phyloP scores from a whole-genome alignment of 2,113 vertebrate genomes.

The Bostrychus sinensis region DNA sequence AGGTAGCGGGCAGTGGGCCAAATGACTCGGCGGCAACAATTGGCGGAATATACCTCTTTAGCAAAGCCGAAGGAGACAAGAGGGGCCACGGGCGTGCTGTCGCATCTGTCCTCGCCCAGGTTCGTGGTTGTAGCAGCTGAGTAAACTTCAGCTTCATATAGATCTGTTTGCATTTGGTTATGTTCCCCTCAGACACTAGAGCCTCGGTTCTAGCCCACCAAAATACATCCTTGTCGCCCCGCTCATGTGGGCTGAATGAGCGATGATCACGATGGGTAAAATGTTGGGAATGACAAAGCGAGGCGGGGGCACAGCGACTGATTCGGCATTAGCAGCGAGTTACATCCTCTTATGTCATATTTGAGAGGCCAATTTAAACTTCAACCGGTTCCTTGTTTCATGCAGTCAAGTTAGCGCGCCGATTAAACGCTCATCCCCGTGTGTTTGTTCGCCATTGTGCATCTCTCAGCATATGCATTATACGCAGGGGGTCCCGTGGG shows the following conservation, averaged over 20 bases:
- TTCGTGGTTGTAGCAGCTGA: conserved; percentile 67
- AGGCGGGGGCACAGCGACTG: conserved; percentile 26
- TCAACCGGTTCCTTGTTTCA: background rate
- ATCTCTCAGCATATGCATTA: conserved; percentile 81
- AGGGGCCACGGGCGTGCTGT: conserved; percentile 44
- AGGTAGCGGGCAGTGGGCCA: conserved; percentile 39
- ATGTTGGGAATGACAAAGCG: conserved; percentile 63
- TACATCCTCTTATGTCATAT: conserved; percentile 35
- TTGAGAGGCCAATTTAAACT: background rate
- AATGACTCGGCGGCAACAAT: conserved; percentile 56
- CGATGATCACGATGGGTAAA: conserved; percentile 53
- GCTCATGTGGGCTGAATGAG: conserved; percentile 40
- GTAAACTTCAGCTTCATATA: conserved; percentile 58
- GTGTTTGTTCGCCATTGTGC: conserved; percentile 80
- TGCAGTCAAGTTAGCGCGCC: conserved; percentile 31
- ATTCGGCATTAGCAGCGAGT: conserved; percentile 25
- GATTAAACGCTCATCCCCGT: conserved; percentile 42
- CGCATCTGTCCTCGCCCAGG: conserved; percentile 65
- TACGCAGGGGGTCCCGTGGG: conserved; percentile 72
- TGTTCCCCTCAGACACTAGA: background rate
- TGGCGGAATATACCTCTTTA: conserved; percentile 27
- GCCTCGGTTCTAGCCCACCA: conserved; percentile 16
- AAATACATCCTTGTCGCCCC: conserved; percentile 30
- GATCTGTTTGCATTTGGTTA: conserved; percentile 30
- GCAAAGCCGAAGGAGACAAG: conserved; percentile 37